Conservation (phyloP, 2,113 vertebrate species). For the Prinia subflava region DNA sequence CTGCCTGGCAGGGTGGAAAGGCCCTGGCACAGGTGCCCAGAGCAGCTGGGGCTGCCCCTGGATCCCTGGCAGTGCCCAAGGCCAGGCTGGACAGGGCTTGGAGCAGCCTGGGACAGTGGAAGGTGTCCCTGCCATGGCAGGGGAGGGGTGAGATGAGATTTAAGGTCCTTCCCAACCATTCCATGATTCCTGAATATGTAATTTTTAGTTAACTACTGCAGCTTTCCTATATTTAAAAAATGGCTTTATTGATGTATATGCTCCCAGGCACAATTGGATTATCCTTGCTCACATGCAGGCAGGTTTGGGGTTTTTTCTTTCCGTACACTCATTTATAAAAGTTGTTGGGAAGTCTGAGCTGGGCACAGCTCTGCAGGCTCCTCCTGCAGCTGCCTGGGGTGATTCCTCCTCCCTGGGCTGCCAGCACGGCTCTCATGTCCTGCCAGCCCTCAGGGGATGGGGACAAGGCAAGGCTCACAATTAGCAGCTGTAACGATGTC, state of each 20-base stretch:
- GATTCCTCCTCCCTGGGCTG: too few species aligned
- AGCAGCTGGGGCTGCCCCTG: background rate
- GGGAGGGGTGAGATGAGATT: background rate
- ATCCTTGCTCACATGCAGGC: background rate
- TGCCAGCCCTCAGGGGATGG: background rate
- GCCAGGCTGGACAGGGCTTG: background rate
- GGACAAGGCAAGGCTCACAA: background rate
- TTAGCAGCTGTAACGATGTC: background rate
- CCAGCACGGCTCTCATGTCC: background rate
- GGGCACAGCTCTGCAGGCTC: background rate
- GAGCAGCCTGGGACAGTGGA: background rate
- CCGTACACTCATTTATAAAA: background rate
- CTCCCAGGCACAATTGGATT: background rate
- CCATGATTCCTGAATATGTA: background rate
- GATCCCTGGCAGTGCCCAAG: background rate
- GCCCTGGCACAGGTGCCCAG: background rate
- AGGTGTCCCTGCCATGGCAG: background rate
- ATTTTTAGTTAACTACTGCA: background rate
- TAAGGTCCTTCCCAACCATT: background rate
- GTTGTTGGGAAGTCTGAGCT: background rate
- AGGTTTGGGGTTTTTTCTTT: background rate
- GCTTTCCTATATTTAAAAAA: background rate
- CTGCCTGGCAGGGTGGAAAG: fast-evolving
- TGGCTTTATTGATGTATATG: background rate
- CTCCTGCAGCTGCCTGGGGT: too few species aligned